phyloP scores from a whole-genome alignment of 2,113 vertebrate species.

The Podarcis muralis region DNA sequence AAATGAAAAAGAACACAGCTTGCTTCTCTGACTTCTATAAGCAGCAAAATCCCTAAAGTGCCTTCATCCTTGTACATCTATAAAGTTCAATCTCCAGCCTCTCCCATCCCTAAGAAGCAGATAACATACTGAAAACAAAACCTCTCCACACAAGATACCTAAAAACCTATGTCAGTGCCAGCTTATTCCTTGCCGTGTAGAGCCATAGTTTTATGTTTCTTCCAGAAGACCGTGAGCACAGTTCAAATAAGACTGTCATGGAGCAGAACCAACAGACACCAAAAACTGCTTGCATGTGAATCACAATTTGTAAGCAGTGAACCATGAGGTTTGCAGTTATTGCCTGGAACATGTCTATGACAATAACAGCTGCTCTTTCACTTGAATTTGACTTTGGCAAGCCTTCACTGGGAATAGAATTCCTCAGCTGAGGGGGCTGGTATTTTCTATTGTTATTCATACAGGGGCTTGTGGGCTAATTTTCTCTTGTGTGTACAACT shows the following conservation, averaged over 20 bases:
- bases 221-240: not conserved
- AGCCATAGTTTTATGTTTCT: not conserved
- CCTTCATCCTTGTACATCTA: not conserved
- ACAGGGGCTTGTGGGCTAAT: not conserved
- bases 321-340: not conserved
- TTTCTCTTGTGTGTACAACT: not conserved
- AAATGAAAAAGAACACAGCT: constrained; percentile 5
- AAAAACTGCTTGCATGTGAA: not conserved
- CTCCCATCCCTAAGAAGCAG: not conserved
- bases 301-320: not conserved
- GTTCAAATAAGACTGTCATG: not conserved
- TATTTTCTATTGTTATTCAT: not conserved
- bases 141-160: not conserved
- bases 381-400: not conserved
- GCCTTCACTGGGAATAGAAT: not conserved
- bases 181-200: no score
- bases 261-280: no score
- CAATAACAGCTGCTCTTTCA: not conserved
- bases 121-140: no score
- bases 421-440: not conserved
- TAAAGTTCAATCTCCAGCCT: not conserved
- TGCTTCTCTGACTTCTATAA: not conserved
- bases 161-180: not conserved
- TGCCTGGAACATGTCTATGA: not conserved
- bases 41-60: not conserved